phyloP scores from a whole-genome alignment of 2,113 vertebrate species.

The Atlantisia rogersi region DNA sequence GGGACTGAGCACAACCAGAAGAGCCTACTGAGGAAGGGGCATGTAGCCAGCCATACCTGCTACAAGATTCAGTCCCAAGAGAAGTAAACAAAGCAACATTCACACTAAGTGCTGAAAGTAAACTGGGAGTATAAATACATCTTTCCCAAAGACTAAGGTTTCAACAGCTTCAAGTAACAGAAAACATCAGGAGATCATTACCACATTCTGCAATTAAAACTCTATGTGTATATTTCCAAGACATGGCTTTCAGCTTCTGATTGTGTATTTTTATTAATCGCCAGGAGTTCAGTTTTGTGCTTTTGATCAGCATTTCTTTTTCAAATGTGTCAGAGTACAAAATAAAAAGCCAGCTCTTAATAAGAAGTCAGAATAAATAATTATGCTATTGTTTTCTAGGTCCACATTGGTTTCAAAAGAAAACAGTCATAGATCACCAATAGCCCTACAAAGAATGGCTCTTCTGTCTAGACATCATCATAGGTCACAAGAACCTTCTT shows the following conservation, averaged over 20 bases:
- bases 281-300: no score
- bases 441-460: not conserved
- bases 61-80: not conserved
- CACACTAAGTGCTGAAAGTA: not conserved
- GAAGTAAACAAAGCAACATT: not conserved
- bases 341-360: not conserved
- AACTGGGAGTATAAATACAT: not conserved
- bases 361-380: not conserved
- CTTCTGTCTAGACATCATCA: not conserved
- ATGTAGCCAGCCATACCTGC: not conserved
- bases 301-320: no score
- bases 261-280: no score
- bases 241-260: not conserved
- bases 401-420: not conserved
- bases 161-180: not conserved
- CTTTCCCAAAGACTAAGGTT: conserved; percentile 3
- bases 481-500: not conserved
- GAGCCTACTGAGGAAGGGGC: not conserved
- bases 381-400: not conserved
- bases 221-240: not conserved
- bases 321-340: not conserved
- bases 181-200: not conserved
- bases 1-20: not conserved
- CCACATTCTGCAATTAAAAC: not conserved
- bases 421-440: not conserved